These are phyloP conservation scores for Megaceryle maxima DNA, from an alignment of 2,113 vertebrate species.

Conservation along the genomic window DNA sequence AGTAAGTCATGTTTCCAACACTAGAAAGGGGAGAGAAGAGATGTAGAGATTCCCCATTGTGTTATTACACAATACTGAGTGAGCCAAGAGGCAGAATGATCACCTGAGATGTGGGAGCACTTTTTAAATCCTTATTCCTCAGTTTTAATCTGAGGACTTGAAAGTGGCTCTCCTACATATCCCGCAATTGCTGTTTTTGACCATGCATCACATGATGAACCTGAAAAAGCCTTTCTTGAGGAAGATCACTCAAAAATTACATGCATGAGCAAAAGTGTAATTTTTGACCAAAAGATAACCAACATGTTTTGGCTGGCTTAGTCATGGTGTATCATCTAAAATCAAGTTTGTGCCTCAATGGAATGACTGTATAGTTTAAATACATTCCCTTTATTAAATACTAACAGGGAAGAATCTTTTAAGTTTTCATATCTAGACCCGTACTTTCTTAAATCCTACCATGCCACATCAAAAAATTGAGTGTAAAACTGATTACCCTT, in stretches of 20 bases:
- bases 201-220: neutral
- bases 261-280: neutral
- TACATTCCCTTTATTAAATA: neutral
- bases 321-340: neutral
- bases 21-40: neutral
- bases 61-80: fast-evolving
- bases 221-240: neutral
- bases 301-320: neutral
- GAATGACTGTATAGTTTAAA: neutral
- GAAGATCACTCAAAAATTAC: neutral
- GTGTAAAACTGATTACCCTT: neutral
- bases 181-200: neutral
- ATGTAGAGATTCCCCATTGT: neutral
- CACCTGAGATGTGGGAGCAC: neutral
- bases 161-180: neutral
- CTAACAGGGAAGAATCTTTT: neutral
- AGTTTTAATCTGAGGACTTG: neutral
- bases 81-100: neutral
- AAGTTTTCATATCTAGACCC: neutral
- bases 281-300: neutral
- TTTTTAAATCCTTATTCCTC: neutral
- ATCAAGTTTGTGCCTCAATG: neutral
- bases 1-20: neutral
- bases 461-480: neutral
- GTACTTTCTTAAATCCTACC: neutral